Percentiles rank a stretch among this genome's conserved stretches.
Conservation (phyloP, 2,888 invertebrate species). For the Dicycla oo region DNA sequence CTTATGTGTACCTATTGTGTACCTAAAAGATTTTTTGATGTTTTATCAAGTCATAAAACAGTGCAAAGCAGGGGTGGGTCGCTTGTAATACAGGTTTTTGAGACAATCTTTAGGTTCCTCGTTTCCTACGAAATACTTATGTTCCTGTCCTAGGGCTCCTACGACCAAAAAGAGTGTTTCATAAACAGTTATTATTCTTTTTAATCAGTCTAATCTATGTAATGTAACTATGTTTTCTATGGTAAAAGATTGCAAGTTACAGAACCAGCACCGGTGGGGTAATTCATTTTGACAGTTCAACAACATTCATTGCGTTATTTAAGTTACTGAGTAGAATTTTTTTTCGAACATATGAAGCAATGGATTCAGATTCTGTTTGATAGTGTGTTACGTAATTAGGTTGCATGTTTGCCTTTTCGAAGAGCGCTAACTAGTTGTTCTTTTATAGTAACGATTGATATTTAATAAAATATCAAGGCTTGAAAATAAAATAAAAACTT, state of each 20-base stretch:
- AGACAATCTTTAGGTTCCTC: not conserved
- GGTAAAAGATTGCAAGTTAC: not conserved
- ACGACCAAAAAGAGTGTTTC: not conserved
- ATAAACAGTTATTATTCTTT: not conserved
- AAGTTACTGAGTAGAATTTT: no score
- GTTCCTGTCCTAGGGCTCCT: not conserved
- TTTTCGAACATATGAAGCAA: no score
- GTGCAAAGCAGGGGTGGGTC: no score
- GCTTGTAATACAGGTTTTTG: no score
- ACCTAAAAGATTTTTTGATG: no score
- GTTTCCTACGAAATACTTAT: not conserved
- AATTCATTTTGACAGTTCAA: no score
- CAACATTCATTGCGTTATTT: no score
- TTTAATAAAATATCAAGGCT: not conserved
- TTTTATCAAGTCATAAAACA: no score
- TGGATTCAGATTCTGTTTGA: no score
- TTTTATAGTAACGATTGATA: not conserved
- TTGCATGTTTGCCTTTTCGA: not conserved
- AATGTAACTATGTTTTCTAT: not conserved
- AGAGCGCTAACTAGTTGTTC: not conserved
- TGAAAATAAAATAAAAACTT: constrained; percentile 1
- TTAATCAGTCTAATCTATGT: not conserved
- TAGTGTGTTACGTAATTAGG: no score
- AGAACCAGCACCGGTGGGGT: no score
- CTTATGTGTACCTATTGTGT: no score